phyloP scores from a whole-genome alignment of 2,113 vertebrate genomes.

The Ageneiosus marmoratus region DNA sequence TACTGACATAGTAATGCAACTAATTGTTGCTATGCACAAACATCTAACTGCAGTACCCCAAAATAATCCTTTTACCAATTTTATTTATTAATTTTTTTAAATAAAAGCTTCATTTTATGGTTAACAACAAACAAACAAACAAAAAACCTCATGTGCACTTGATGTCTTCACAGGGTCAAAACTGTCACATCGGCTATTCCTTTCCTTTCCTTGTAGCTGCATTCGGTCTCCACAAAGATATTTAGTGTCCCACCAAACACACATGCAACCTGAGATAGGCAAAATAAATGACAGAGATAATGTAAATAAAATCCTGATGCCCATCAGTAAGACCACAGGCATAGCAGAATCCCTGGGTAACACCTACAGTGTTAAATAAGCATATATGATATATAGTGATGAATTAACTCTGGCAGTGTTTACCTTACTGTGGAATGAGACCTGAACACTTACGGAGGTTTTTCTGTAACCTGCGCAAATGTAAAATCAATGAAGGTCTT shows the following conservation, averaged over 20 bases:
- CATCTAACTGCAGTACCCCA: background rate
- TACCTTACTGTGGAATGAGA: no score
- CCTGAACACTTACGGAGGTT: background rate
- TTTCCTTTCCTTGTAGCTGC: background rate
- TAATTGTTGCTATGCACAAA: background rate
- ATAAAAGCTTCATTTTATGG: background rate
- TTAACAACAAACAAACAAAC: background rate
- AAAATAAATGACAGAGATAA: background rate
- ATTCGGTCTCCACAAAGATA: no score
- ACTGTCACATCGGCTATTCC: background rate
- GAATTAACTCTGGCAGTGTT: background rate
- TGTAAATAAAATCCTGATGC: background rate
- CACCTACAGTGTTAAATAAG: background rate
- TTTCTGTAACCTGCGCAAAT: background rate
- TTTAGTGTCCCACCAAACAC: background rate
- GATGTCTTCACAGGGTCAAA: background rate
- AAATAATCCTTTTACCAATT: background rate
- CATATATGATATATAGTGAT: background rate
- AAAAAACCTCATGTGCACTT: background rate
- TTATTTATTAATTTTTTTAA: background rate
- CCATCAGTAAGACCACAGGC: slow-evolving; percentile 9
- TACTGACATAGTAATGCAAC: background rate
- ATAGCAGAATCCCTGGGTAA: background rate
- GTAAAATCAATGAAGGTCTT: background rate
- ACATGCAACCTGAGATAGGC: background rate